Percentiles rank a stretch among this genome's conserved stretches.
Conservation (phyloP, 2,888 invertebrate genomes). For the Rambutsinella grinnellia region DNA sequence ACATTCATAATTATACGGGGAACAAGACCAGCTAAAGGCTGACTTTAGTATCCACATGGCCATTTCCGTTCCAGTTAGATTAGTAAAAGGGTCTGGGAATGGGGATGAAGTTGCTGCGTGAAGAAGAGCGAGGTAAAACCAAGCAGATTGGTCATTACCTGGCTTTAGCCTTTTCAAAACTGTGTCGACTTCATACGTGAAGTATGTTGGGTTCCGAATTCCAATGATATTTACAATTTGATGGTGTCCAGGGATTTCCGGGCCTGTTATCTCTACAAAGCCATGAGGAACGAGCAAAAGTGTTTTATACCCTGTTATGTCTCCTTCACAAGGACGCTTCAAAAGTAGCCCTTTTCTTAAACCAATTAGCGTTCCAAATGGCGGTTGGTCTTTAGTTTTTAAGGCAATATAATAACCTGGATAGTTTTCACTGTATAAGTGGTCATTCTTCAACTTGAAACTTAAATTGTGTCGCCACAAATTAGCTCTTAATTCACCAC, state of each 20-base stretch:
- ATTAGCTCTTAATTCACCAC: too few species aligned
- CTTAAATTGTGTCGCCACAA: background rate
- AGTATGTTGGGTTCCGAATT: too few species aligned
- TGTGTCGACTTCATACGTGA: slow-evolving; percentile 22
- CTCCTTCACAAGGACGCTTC: too few species aligned
- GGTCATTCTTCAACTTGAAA: background rate
- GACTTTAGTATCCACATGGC: slow-evolving; percentile 52
- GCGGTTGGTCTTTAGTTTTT: background rate
- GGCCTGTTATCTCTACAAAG: background rate
- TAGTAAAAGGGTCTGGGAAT: slow-evolving; percentile 48
- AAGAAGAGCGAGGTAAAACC: slow-evolving; percentile 45
- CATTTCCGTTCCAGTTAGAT: slow-evolving; percentile 53
- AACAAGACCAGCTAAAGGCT: slow-evolving; percentile 32
- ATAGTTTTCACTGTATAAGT: background rate
- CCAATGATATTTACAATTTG: background rate
- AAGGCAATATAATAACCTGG: background rate
- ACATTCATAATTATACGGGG: slow-evolving; percentile 42
- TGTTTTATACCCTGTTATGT: too few species aligned
- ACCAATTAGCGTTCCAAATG: too few species aligned
- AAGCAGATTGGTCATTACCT: slow-evolving; percentile 23
- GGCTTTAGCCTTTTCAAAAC: slow-evolving; percentile 24
- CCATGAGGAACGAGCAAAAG: background rate
- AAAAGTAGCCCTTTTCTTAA: too few species aligned
- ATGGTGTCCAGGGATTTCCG: background rate
- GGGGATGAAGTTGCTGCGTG: slow-evolving; percentile 48